Percentiles rank a stretch among this genome's conserved stretches.
phyloP scores from a whole-genome alignment of 92 coral and sea anemone genomes.

The Metridium senile region DNA sequence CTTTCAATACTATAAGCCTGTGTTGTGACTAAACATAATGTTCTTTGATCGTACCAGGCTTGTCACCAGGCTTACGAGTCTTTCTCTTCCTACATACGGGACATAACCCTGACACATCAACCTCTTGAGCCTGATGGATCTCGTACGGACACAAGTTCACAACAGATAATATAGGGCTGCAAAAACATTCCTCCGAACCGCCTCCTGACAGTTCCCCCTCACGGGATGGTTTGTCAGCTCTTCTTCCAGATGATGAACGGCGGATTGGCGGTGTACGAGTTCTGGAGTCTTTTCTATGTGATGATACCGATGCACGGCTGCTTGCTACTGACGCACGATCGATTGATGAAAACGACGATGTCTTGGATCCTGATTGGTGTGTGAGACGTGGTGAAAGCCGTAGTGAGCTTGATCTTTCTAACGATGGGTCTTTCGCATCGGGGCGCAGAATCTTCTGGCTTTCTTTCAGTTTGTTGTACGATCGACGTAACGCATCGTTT shows the following conservation, averaged over 20 bases:
- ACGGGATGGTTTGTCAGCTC: not conserved
- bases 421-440: not conserved
- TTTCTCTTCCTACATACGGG: conserved; percentile 75
- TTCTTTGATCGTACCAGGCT: conserved; percentile 14
- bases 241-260: not conserved
- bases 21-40: conserved; percentile 20
- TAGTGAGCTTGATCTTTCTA: conserved; percentile 1
- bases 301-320: conserved; percentile 3
- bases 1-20: too few relatives aligned
- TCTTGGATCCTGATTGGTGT: conserved; percentile 9
- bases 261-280: conserved; percentile 21
- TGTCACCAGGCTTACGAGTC: not conserved
- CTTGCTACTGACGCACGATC: conserved; percentile 19
- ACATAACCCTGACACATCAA: conserved; percentile 49
- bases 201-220: conserved; percentile 47
- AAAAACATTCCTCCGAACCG: conserved; percentile 72
- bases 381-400: conserved; percentile 35
- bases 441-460: not conserved
- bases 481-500: conserved; percentile 53
- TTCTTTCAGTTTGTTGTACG: conserved; percentile 26
- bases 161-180: conserved; percentile 85
- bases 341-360: conserved; percentile 29
- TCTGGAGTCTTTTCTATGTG: conserved; percentile 12
- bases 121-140: conserved; percentile 52
- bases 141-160: conserved; percentile 79